Evolutionary conservation across 2,888 invertebrate genomes (phyloP), one percentile per base, ranked within the genome.

Genomic region (Ecdyonurus torrentis): DNA sequence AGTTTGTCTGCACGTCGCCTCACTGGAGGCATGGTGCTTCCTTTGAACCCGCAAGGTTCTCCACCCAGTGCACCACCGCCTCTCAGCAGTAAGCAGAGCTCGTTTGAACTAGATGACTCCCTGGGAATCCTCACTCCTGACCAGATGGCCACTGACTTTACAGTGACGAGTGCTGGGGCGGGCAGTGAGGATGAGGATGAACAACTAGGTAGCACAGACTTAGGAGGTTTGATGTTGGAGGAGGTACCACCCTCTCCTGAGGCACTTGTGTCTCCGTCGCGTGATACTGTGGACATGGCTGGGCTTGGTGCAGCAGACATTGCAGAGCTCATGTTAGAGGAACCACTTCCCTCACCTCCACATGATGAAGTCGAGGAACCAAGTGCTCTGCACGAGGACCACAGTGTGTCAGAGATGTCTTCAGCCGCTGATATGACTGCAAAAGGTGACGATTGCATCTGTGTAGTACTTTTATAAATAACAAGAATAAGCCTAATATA

Each of bases 101-200:
- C 91, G 1, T 82, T 89, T 69, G 91, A 86, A 68, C 76, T 82
- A 71, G 85, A 91, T 71, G 91, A 92, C 72, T 89, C 89, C 70
- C 77, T 91, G 68, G 91, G 91, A 2, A 91, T 92, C 69, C 77
- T 93, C 66, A 91, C 91, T 10, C 91, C 91, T 0, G 90, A 91
- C 76, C 91, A 91, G 75, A 91, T 92, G 89, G 7, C 25, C 55
- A 74, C 76, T 66, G 86, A 88, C 70, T 83, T 82, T 70, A 81
- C 83, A 67, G 81, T 25, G 50, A 63, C 52, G 59, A 50, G 37
- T 37, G 52, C 58, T 18, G 62, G 37, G 5, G 52, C 52, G 52
- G 52, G 23, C 23, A 59, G 58, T 22, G 63, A 63, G 52, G 63
- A 59, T 20, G 20, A 25, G 59, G 63, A 52, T 10, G 58, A 62